Percentiles rank a stretch among this genome's conserved stretches.
Evolutionary conservation across 1,140 invertebrate species (phyloP).

Genomic region (Cyphomyrmex costatus): DNA sequence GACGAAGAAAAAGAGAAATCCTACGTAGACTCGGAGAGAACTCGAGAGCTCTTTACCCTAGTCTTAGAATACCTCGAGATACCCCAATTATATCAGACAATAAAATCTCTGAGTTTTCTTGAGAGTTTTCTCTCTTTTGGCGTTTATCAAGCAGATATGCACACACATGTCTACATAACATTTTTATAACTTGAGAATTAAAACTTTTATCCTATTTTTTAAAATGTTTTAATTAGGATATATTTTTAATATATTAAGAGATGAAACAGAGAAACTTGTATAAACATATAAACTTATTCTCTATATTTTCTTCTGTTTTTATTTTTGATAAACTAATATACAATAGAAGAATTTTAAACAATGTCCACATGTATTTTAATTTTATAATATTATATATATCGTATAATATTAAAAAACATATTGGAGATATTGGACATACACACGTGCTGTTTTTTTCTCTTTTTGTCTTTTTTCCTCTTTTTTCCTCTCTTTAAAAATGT

Average conservation of each 20-base stretch:
- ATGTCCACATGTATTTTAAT: not conserved
- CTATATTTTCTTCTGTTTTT: not conserved
- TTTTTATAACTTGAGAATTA: not conserved
- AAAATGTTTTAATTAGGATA: not conserved
- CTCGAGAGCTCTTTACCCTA: constrained; percentile 16
- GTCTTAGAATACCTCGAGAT: constrained; percentile 43
- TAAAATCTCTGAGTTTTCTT: constrained; percentile 53
- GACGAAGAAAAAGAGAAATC: not conserved
- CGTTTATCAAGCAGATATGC: constrained; percentile 27
- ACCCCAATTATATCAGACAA: constrained; percentile 69
- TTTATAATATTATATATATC: not conserved
- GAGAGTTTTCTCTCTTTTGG: constrained; percentile 4
- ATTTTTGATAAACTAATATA: not conserved
- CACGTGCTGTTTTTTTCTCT: not conserved
- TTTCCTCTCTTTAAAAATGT: not conserved
- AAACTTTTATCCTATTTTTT: not conserved
- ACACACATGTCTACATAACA: not conserved
- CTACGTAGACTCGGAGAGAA: not conserved
- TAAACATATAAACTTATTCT: not conserved
- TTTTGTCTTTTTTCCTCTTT: not conserved
- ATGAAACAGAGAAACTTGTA: not conserved
- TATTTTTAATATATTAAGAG: not conserved
- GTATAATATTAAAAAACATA: not conserved
- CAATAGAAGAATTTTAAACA: not conserved
- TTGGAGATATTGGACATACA: not conserved